A percentile compares a stretch with the other conserved stretches of the same genome.
These are phyloP conservation scores for Haliclona indistincta DNA, from an alignment of 37 sponge, comb jelly and placozoan genomes.

Conservation along the genomic window DNA sequence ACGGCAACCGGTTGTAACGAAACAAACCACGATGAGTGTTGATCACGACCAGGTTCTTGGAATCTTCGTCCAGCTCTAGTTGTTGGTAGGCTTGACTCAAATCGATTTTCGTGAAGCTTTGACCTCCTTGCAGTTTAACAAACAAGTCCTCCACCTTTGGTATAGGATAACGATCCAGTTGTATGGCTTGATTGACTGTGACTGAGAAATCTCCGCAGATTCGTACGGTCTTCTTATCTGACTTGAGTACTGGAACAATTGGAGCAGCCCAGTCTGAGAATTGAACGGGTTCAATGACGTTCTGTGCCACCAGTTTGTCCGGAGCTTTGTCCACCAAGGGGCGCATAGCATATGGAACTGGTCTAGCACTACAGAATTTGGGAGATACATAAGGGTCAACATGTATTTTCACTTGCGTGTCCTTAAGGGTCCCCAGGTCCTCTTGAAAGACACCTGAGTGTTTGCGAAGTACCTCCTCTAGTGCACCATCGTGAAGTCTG, in stretches of 20 bases:
- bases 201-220: neutral
- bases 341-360: constrained; percentile 20
- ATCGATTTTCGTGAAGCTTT: no score
- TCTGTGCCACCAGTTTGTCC: neutral
- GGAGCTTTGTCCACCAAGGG: constrained; percentile 1
- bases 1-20: no score
- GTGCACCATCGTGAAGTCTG: neutral
- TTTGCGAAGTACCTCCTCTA: neutral
- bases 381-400: neutral
- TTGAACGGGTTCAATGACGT: neutral
- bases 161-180: neutral
- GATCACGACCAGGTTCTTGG: no score
- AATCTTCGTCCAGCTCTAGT: no score
- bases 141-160: neutral
- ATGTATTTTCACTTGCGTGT: neutral
- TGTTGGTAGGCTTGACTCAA: no score
- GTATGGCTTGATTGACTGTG: neutral
- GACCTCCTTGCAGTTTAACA: neutral
- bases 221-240: neutral
- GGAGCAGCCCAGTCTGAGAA: neutral
- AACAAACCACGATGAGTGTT: no score
- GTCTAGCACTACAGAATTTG: constrained; percentile 12
- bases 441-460: neutral
- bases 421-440: neutral
- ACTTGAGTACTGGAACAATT: neutral